phyloP scores from a whole-genome alignment of 2,888 invertebrate genomes.

The Caenorhabditis panamensis region DNA sequence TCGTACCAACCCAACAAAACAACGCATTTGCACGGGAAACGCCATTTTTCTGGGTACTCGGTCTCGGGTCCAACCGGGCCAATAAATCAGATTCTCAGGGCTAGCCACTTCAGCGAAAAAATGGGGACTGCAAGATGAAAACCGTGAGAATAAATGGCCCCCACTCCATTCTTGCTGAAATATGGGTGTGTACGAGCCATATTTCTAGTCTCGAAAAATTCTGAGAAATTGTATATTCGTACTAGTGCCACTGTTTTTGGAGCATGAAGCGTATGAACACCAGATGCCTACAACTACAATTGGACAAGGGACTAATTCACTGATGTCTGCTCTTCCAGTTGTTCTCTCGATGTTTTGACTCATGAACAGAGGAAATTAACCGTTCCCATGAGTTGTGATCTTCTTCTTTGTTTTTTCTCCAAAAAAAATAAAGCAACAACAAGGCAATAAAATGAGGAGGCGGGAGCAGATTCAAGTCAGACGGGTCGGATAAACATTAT shows the following conservation, averaged over 20 bases:
- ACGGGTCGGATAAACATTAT: not conserved
- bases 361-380: not conserved
- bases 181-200: not conserved
- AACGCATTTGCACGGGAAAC: slow-evolving; percentile 8
- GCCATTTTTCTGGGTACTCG: not conserved
- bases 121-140: not conserved
- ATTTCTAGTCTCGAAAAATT: not conserved
- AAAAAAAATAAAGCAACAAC: slow-evolving; percentile 3
- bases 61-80: slow-evolving; percentile 20
- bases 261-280: too few species aligned
- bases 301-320: not conserved
- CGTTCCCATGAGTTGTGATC: slow-evolving; percentile 15
- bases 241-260: not conserved
- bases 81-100: slow-evolving; percentile 28
- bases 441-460: not conserved
- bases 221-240: slow-evolving; percentile 1
- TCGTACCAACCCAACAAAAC: slow-evolving; percentile 31
- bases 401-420: slow-evolving; percentile 16
- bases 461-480: not conserved
- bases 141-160: slow-evolving; percentile 36
- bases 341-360: not conserved
- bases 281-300: too few species aligned
- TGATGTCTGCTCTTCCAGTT: slow-evolving; percentile 4
- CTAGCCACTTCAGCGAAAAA: slow-evolving; percentile 15
- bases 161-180: not conserved